These are phyloP conservation scores for Engystomops pustulosus DNA, from an alignment of 2,113 vertebrate genomes.

Conservation along the genomic window DNA sequence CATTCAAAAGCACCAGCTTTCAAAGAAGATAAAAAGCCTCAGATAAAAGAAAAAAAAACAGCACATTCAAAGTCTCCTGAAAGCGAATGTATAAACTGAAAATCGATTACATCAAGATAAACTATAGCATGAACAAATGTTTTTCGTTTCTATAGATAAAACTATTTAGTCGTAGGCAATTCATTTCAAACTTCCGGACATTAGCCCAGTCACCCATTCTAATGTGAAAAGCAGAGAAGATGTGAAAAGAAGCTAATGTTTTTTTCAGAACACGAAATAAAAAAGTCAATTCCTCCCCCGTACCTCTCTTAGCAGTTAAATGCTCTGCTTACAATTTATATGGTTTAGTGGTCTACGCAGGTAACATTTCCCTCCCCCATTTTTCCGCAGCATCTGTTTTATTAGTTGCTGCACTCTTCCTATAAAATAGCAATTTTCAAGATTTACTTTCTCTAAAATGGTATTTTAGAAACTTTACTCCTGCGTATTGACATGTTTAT, in stretches of 20 bases:
- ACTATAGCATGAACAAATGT: conserved; percentile 33
- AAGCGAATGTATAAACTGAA: conserved; percentile 28
- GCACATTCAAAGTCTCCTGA: not conserved
- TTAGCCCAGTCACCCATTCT: conserved; percentile 25
- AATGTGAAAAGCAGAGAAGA: conserved; percentile 7
- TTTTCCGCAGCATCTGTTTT: conserved; percentile 14
- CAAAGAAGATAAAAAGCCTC: not conserved
- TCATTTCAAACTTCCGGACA: conserved; percentile 27
- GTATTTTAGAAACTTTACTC: conserved; percentile 34
- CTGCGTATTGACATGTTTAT: conserved; percentile 49
- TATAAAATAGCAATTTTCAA: conserved; percentile 47
- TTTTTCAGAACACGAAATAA: conserved; percentile 30
- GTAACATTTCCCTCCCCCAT: not conserved
- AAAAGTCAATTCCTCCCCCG: conserved; percentile 9
- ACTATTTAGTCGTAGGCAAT: conserved; percentile 40
- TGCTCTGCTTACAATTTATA: conserved; percentile 31
- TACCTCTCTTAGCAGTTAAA: not conserved
- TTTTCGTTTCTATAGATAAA: conserved; percentile 22
- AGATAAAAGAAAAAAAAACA: not conserved
- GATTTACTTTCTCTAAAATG: conserved; percentile 44
- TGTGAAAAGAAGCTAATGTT: conserved; percentile 27
- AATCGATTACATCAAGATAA: conserved; percentile 33
- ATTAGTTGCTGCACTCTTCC: conserved; percentile 25
- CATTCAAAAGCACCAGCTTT: not conserved
- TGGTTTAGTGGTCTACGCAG: not conserved